Base-by-base conservation (phyloP, 2,888 invertebrate species). In the Heliconius cydno region DNA sequence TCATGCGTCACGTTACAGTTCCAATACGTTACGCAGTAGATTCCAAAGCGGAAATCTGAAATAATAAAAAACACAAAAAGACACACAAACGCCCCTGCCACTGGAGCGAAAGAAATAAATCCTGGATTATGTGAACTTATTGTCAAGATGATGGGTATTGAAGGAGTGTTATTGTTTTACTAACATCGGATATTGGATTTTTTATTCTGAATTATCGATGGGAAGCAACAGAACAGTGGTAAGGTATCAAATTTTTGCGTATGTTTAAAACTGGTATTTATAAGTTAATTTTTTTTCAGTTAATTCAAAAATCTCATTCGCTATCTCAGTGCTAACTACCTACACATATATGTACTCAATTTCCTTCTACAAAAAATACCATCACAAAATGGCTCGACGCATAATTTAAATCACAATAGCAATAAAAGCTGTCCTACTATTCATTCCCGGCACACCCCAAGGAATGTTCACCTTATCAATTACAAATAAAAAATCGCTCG, bases 391-490 rank as follows among this genome's bases (percentile, higher is more conserved):
- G 63, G 41, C 12, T 75, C 75, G 34, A 15, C 65, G 41, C 57
- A 67, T 65, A 25, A 79, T 81, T 79, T 79, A 79, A 81, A 79
- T 78, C 63, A 72, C 65, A 76, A 79, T 76, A 79, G 57, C 38
- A 71, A 80, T 81, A 65, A 73, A 81, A 68, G 70, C 70, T 73
- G 77, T 70, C 77, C 76, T 63, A 67, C 70, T 84, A 81, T 76
- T 80, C 82, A 93, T 92, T 91, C 93, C 83, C 84, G 85, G 90
- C 92, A 91, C 93, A 92, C 86, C 87, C 84, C 84, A 82, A 91
- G 88, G 94, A 94, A 94, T 94, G 93, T 91, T 89, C 82, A 86
- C 84, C 86, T 88, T 86, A 94, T 93, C 94, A 93, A 94, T 94
- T 94, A 92, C 93, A 91, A 91, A 92, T 92, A 90, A 90, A 91